Conservation (phyloP, 2,888 invertebrate species). For the Phymatocera aterrima region DNA sequence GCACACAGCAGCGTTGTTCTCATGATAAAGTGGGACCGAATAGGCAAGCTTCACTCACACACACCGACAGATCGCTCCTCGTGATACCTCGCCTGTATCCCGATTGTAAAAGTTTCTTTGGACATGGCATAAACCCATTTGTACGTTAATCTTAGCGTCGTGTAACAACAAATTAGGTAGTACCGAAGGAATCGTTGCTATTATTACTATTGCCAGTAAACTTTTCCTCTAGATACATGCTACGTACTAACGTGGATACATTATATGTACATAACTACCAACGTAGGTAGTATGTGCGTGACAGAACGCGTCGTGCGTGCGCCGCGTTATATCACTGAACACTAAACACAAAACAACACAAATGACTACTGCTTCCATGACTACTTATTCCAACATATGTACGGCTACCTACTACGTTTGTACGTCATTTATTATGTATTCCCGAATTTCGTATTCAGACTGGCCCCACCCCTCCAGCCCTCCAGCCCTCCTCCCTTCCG, state of each 20-base stretch:
- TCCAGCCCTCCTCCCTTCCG: too few species aligned
- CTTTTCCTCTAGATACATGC: not conserved
- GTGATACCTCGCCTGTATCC: not conserved
- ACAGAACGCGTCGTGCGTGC: conserved; percentile 37
- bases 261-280: too few species aligned
- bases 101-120: conserved; percentile 1
- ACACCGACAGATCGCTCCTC: not conserved
- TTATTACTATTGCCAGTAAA: conserved; percentile 37
- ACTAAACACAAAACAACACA: conserved; percentile 24
- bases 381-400: too few species aligned
- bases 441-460: not conserved
- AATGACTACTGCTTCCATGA: too few species aligned
- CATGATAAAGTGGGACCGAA: too few species aligned
- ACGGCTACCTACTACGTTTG: too few species aligned
- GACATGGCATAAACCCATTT: conserved; percentile 41
- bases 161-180: conserved; percentile 35
- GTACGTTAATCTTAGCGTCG: conserved; percentile 33
- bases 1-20: too few species aligned
- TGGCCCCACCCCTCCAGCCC: too few species aligned
- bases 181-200: conserved; percentile 25
- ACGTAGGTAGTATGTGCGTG: not conserved
- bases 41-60: too few species aligned
- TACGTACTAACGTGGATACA: too few species aligned
- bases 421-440: conserved; percentile 32
- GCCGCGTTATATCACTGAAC: conserved; percentile 15